phyloP scores from a whole-genome alignment of 92 coral and sea anemone species.

The Pocillopora meandrina region DNA sequence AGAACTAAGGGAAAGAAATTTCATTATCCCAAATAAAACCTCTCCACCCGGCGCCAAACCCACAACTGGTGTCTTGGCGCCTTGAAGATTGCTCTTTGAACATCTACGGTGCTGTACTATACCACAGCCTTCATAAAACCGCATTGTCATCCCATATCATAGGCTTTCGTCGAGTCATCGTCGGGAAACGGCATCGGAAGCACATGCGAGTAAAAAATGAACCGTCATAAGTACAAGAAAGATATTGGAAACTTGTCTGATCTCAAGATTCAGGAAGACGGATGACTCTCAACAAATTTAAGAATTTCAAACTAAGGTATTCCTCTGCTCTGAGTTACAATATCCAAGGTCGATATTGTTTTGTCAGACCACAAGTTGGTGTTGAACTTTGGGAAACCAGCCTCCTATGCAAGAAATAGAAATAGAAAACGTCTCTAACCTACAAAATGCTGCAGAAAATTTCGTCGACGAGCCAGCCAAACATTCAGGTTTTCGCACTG shows the following conservation, averaged over 20 bases:
- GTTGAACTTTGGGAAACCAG: not conserved
- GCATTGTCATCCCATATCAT: slow-evolving; percentile 10
- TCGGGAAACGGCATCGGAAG: not conserved
- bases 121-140: not conserved
- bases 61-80: slow-evolving; percentile 4
- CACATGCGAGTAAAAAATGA: not conserved
- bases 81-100: not conserved
- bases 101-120: not conserved
- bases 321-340: not conserved
- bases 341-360: not conserved
- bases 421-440: not conserved
- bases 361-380: not conserved
- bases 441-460: too few relatives aligned
- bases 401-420: not conserved
- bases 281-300: not conserved
- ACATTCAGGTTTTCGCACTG: too few relatives aligned
- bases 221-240: not conserved
- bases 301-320: not conserved
- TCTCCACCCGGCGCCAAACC: slow-evolving; percentile 33
- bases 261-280: not conserved
- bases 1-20: not conserved
- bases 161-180: not conserved
- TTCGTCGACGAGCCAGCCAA: too few relatives aligned
- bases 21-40: slow-evolving; percentile 10
- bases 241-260: not conserved